A percentile compares a stretch with the other conserved stretches of the same genome.
phyloP scores from a whole-genome alignment of 64 coral and sea anemone genomes.

The Stichodactyla helianthus region DNA sequence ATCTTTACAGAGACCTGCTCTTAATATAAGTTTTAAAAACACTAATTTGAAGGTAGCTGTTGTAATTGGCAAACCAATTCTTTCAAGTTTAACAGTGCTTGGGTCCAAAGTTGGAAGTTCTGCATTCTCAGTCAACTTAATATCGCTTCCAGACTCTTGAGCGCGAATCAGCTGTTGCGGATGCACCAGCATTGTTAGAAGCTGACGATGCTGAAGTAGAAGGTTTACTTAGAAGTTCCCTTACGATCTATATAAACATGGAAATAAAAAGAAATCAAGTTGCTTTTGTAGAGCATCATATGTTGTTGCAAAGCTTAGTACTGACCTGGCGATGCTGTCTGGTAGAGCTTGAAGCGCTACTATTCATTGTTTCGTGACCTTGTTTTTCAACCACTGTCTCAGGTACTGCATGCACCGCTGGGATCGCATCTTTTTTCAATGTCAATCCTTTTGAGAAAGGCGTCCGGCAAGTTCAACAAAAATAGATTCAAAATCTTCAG shows the following conservation, averaged over 20 bases:
- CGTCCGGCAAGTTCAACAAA: slow-evolving; percentile 37
- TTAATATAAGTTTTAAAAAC: background rate
- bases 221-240: slow-evolving; percentile 14
- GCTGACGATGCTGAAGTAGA: background rate
- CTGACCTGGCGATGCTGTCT: slow-evolving; percentile 28
- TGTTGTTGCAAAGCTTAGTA: background rate
- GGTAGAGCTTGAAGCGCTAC: background rate
- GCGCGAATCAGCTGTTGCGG: background rate
- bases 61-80: background rate
- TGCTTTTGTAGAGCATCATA: background rate
- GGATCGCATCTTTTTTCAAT: slow-evolving; percentile 34
- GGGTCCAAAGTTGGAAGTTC: no score
- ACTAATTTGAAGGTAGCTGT: background rate
- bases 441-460: slow-evolving; percentile 13
- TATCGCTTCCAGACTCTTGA: background rate
- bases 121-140: background rate
- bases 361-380: background rate
- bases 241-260: background rate
- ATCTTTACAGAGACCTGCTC: no score
- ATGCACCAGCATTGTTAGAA: background rate
- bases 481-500: slow-evolving; percentile 36
- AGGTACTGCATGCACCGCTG: slow-evolving; percentile 10
- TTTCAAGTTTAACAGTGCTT: background rate
- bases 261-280: background rate
- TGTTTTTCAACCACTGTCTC: background rate